phyloP scores from a whole-genome alignment of 2,888 invertebrate genomes.

The Leptarthrus brevirostris region DNA sequence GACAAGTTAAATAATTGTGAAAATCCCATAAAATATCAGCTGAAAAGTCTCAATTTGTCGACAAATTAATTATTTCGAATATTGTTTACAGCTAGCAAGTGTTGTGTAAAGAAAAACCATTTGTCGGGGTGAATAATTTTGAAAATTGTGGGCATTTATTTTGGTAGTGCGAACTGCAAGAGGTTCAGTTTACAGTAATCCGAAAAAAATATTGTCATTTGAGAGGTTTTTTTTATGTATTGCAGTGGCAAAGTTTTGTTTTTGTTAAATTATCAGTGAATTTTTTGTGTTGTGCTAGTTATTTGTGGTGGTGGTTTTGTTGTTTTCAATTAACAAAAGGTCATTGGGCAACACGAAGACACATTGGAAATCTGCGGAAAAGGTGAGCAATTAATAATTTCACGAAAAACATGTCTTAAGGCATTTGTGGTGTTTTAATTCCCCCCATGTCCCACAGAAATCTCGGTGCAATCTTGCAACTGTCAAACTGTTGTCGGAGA shows the following conservation, averaged over 20 bases:
- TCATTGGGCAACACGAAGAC: too few species aligned
- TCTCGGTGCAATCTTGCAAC: constrained; percentile 24
- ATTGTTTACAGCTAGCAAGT: too few species aligned
- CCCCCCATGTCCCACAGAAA: not conserved
- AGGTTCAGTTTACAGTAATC: constrained; percentile 28
- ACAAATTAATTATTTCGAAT: too few species aligned
- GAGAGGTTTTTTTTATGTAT: constrained; percentile 25
- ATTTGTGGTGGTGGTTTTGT: constrained; percentile 12
- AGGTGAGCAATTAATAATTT: constrained; percentile 16
- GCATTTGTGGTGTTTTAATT: constrained; percentile 3
- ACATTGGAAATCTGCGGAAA: not conserved
- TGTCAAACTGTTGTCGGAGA: constrained; percentile 4
- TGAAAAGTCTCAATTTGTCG: too few species aligned
- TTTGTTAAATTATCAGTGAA: constrained; percentile 14
- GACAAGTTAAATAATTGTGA: too few species aligned
- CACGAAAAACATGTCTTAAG: not conserved
- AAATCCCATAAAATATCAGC: too few species aligned
- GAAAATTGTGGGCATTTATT: too few species aligned
- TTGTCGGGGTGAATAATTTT: too few species aligned
- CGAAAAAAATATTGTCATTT: constrained; percentile 25
- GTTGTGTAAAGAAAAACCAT: too few species aligned
- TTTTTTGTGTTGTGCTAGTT: constrained; percentile 6
- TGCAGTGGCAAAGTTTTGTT: not conserved
- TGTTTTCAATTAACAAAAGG: not conserved
- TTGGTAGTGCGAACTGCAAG: not conserved